Conservation (phyloP, 2,888 invertebrate species). For the Xanthia icteritia region DNA sequence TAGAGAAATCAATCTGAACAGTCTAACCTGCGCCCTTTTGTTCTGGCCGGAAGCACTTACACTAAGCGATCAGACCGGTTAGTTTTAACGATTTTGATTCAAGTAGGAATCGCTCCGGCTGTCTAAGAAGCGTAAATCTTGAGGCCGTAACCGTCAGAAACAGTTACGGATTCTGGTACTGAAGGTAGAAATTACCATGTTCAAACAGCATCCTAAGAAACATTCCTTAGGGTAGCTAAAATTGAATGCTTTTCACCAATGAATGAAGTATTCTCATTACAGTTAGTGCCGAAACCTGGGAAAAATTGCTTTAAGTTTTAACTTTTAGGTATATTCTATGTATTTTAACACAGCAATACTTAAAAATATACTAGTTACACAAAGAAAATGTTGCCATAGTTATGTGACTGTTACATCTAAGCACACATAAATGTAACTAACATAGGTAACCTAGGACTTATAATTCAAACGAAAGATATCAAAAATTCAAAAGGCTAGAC, state of each 20-base stretch:
- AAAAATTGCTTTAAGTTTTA: too few relatives aligned
- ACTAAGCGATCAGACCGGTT: not conserved
- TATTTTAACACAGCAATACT: not conserved
- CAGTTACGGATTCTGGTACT: not conserved
- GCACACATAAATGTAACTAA: not conserved
- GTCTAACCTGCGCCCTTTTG: not conserved
- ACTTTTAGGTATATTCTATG: too few relatives aligned
- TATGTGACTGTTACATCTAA: not conserved
- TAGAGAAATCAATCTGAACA: not conserved
- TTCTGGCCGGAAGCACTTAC: slow-evolving; percentile 7
- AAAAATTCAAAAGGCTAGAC: slow-evolving; percentile 6
- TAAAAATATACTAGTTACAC: not conserved
- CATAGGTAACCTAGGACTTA: not conserved
- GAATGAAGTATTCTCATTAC: not conserved
- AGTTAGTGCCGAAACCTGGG: not conserved
- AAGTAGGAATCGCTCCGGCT: not conserved
- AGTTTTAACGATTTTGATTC: slow-evolving; percentile 24
- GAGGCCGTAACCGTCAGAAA: not conserved
- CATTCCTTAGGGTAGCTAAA: not conserved
- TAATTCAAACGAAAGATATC: not conserved
- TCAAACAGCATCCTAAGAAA: not conserved
- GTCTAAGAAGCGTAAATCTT: slow-evolving; percentile 10
- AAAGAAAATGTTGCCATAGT: not conserved
- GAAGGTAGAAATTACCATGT: not conserved
- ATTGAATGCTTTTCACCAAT: not conserved